Conservation (phyloP, 2,113 vertebrate genomes). For the Murina feae region DNA sequence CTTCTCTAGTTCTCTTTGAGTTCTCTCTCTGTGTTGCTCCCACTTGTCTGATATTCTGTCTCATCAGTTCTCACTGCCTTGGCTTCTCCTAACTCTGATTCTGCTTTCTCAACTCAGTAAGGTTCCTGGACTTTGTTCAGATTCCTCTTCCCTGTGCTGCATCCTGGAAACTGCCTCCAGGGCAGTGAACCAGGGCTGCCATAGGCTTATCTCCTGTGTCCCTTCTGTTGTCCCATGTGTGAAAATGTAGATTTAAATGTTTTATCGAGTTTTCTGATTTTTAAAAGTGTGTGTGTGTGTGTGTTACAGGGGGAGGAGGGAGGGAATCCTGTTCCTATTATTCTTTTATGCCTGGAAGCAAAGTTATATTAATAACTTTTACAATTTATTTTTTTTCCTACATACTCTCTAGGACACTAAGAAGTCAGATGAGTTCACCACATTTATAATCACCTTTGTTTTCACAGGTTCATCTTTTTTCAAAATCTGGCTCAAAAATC, state of each 20-base stretch:
- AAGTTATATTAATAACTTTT: not conserved
- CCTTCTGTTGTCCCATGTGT: not conserved
- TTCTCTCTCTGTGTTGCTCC: not conserved
- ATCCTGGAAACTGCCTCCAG: not conserved
- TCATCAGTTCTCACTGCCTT: not conserved
- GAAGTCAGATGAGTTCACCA: not conserved
- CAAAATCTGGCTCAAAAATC: no score
- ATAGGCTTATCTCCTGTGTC: not conserved
- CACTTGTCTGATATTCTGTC: not conserved
- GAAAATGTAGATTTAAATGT: not conserved
- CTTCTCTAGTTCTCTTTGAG: not conserved
- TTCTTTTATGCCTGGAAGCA: not conserved
- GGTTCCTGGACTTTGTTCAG: not conserved
- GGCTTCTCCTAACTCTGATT: not conserved
- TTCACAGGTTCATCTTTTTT: no score
- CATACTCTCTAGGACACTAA: not conserved
- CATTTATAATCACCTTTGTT: not conserved
- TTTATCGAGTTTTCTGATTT: not conserved
- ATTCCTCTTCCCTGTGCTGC: not conserved
- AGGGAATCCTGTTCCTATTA: not conserved
- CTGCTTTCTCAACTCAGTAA: not conserved
- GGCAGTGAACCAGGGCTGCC: not conserved
- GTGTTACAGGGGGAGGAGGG: no score
- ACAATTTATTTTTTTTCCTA: not conserved
- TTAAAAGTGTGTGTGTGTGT: not conserved